Base-by-base conservation (phyloP, 2,888 invertebrate genomes). In the Eucera pruinosa region DNA sequence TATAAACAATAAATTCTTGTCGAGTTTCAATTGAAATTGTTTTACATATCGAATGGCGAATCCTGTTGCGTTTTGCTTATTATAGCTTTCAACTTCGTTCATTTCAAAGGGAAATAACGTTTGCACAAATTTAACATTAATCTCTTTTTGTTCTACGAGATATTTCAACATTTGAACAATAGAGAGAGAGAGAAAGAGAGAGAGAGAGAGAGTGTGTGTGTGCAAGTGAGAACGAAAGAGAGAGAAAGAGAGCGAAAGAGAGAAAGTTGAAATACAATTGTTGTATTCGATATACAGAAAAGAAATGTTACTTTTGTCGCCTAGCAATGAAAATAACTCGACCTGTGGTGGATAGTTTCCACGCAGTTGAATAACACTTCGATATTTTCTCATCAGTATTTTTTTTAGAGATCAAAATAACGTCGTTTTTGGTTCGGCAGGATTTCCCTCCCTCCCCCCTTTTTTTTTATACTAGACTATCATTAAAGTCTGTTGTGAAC, bases 331-430 rank as follows among this genome's bases (percentile, higher is more conserved):
- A 72, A 81, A 64, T 67, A 66, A 69, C 73, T 81, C 69, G 52
- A 72, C 43, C 50, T 67, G 18, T 48, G 70, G 68, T 84, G 39
- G 74, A 47, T 30, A 47, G 73, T 72, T 77, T 48, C 50, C 33
- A 48, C 30, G 41, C 47, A 52, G 45, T 77, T 50, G 45, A 30
- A 62, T 48, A 64, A 69, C 64, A 54, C 52, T 72, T 62, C 60
- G 55, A 81, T 77, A 60, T 66, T 84, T 66, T 58, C 36, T 65
- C 45, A 69, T 67, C 82, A 84, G 82, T 82, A 77, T 80, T 79
- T 64, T 50, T 36, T 62, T 15, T 47, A 55, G 50, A 52, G 33
- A 36, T 43, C 55, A 75, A 50, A 55, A 43, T 61, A 74, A 41
- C 41, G n/a, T 39, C 7, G 33, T 20, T 25, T 39, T 18, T 41